Evolutionary conservation across 2,888 invertebrate genomes (phyloP).

Genomic region (Heliconius hortense): DNA sequence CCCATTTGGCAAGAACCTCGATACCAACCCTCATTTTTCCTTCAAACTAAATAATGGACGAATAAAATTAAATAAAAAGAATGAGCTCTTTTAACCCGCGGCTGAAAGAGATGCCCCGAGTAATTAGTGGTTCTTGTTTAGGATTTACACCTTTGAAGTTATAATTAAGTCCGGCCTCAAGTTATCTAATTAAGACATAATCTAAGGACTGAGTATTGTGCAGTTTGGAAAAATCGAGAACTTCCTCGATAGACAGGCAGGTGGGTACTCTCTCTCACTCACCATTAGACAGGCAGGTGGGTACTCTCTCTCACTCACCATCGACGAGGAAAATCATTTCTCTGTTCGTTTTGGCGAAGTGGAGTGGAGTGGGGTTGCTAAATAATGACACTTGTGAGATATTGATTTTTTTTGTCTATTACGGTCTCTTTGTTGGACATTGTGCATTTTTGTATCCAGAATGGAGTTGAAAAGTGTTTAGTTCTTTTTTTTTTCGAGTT

Average conservation of each 20-base stretch:
- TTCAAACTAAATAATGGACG: constrained; percentile 26
- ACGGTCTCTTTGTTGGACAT: neutral
- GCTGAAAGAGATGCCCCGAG: constrained; percentile 27
- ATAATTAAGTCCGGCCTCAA: constrained; percentile 32
- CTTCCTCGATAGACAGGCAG: neutral
- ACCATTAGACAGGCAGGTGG: neutral
- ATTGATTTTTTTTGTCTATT: constrained; percentile 2
- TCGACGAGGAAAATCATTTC: constrained; percentile 4
- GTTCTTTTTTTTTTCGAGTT: too few relatives aligned
- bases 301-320: neutral
- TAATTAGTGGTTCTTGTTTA: constrained; percentile 32
- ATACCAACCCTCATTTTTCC: constrained; percentile 14
- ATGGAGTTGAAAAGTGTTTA: too few relatives aligned
- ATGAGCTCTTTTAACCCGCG: constrained; percentile 25
- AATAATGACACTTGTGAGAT: constrained; percentile 13
- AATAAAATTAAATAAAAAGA: constrained; percentile 30
- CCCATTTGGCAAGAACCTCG: neutral
- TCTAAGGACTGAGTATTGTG: constrained; percentile 13
- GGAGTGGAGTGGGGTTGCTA: neutral
- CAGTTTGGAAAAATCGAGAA: constrained; percentile 4
- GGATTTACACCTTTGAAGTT: constrained; percentile 34
- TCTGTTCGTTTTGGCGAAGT: neutral
- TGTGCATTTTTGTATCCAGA: neutral
- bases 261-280: neutral
- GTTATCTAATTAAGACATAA: constrained; percentile 31